phyloP scores from a whole-genome alignment of 2,113 vertebrate genomes.

The Haliaeetus leucogaster region DNA sequence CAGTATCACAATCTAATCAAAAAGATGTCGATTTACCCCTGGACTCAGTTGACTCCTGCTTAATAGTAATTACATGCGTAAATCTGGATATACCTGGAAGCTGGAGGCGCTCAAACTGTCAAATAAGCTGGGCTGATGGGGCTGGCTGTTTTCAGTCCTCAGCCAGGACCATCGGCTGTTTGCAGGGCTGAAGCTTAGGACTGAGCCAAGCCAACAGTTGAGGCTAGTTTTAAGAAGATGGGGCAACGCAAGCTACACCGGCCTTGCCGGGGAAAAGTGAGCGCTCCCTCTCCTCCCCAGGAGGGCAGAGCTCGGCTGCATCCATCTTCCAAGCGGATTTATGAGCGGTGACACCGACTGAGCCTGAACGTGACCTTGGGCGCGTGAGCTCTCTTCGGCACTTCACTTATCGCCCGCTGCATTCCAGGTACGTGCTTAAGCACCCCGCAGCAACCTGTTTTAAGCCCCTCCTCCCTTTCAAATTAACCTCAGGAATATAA shows the following conservation, averaged over 20 bases:
- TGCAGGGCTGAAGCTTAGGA: not conserved
- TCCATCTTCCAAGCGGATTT: not conserved
- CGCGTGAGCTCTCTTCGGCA: fast-evolving
- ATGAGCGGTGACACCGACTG: not conserved
- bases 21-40: slow-evolving; percentile 15
- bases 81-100: slow-evolving; percentile 23
- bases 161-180: not conserved
- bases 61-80: slow-evolving; percentile 11
- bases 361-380: fast-evolving
- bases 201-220: not conserved
- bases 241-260: fast-evolving
- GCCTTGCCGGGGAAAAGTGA: fast-evolving
- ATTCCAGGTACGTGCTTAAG: not conserved
- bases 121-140: not conserved
- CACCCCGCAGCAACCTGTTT: not conserved
- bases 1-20: slow-evolving; percentile 32
- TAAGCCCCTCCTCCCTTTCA: not conserved
- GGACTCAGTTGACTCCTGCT: not conserved
- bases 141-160: not conserved
- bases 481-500: slow-evolving; percentile 13
- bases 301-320: not conserved
- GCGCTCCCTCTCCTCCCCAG: not conserved
- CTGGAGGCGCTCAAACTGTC: not conserved
- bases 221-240: not conserved
- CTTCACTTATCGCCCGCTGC: fast-evolving